Base-by-base conservation (phyloP, 2,797 vertebrate species). In the Enteromius unitaeniatus region DNA sequence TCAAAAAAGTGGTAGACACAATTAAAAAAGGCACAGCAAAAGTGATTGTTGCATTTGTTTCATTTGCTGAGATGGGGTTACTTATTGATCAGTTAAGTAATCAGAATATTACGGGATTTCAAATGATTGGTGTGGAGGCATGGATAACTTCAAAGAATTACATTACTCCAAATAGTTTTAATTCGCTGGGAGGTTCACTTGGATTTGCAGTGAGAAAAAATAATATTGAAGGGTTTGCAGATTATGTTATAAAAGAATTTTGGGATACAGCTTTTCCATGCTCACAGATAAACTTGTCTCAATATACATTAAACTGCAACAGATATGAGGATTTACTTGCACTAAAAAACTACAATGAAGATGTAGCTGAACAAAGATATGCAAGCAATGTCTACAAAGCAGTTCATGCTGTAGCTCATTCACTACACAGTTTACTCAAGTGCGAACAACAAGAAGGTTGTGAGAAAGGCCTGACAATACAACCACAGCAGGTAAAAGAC, bases 361-460 rank as follows among this genome's bases (percentile, higher is more conserved):
- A 95, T 80, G 91, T 94, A 55, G 21, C 85, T 51, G 92, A 95
- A 83, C 81, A 95, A 64, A 92, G 93, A 89, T 93, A 92, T 81
- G 91, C 92, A 1, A 85, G 73, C 62, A 94, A 94, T 68, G 94
- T 95, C 10, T 95, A 95, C 84, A 94, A 91, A 88, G 93, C 93
- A 17, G 82, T 94, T 6, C 94, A 93, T 80, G 92, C 94, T 28
- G 89, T 94, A 6, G 93, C 93, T 1, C 86, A 94, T 88, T 91
- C 94, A 60, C 82, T 95, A 76, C 92, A 94, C 81, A 91, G 72
- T 42, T 79, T 93, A 62, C 49, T 94, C 0, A 89, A 88, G 1
- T 95, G 94, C 42, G 86, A 88, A 58, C 17, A 69, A 1, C 69
- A 28, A 31, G 31, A 31, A 34, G 69, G 87, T 0, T 95, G 94